Base-by-base conservation (phyloP, 2,797 vertebrate genomes). In the Coregonus ussuriensis region DNA sequence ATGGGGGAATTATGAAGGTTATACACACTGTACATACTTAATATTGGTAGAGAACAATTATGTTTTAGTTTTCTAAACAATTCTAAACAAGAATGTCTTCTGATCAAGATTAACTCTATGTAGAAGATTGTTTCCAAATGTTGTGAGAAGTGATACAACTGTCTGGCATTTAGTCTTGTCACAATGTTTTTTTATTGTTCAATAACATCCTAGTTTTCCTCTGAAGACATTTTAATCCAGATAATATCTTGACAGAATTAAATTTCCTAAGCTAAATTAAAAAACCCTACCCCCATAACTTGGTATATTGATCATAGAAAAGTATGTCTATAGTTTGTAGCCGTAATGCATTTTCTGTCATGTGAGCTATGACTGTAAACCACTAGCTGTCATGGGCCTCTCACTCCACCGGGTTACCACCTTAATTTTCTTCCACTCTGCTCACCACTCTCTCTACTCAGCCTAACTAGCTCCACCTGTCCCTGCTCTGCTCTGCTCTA, bases 171-270 rank as follows among this genome's bases (percentile, higher is more conserved):
- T 33, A 33, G 31, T 33, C 31, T 33, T 52, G 41, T 71, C 16
- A 52, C 47, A 68, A 5, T 2, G 33, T 68, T 68, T 37, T 14
- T 14, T 37, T 37, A 35, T 68, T 52, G 70, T 29, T 51, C 70
- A 1, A n/a, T 71, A 33, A 33, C 31, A 33, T 33, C 31, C 31
- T 33, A 33, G 31, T 33, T 33, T 33, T 33, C 3, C 31, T 33
- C 31, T 29, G 67, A 77, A 79, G 66, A 79, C 69, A 77, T 73
- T 16, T 18, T 53, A 52, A 75, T 77, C 74, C 71, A 74, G 70
- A 79, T 82, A 13, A 78, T 72, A 82, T 74, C 63, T 70, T 70
- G 68, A 75, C 72, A 72, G 53, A 75, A 75, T 72, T 73, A 52
- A 71, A 78, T 73, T 75, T 81, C 35, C 77, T 74, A 52, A 4